A percentile compares a stretch with the other conserved stretches of the same genome.
Conservation (phyloP, 1,140 invertebrate species). For the Monomorium pharaonis region DNA sequence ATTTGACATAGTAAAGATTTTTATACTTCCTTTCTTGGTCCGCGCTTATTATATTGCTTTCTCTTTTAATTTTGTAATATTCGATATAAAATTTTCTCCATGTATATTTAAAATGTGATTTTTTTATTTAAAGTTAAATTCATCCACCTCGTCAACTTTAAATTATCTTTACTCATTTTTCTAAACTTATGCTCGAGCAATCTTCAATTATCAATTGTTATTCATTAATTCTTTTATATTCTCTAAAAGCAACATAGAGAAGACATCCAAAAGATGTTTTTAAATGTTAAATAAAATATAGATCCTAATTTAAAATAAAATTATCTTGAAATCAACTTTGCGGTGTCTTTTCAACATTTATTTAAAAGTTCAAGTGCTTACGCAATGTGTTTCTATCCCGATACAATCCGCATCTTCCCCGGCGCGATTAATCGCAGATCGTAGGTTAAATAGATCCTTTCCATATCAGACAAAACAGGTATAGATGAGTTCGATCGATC, state of each 20-base stretch:
- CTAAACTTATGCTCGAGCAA: not conserved
- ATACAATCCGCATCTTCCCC: conserved; percentile 31
- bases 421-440: not conserved
- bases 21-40: too few species aligned
- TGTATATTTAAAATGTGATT: not conserved
- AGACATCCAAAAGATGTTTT: not conserved
- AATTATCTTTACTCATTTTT: not conserved
- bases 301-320: not conserved
- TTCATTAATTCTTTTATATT: not conserved
- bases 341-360: not conserved
- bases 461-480: not conserved
- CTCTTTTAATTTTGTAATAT: too few species aligned
- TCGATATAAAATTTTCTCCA: too few species aligned
- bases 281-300: not conserved
- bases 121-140: not conserved
- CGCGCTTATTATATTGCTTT: too few species aligned
- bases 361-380: not conserved
- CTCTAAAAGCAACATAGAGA: not conserved
- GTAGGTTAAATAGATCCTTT: not conserved
- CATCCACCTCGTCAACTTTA: not conserved
- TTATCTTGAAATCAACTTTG: not conserved
- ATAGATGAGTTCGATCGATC: conserved; percentile 22
- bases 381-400: not conserved
- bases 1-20: too few species aligned
- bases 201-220: not conserved